Conservation (phyloP, 2,888 invertebrate genomes). For the Tyria jacobaeae region DNA sequence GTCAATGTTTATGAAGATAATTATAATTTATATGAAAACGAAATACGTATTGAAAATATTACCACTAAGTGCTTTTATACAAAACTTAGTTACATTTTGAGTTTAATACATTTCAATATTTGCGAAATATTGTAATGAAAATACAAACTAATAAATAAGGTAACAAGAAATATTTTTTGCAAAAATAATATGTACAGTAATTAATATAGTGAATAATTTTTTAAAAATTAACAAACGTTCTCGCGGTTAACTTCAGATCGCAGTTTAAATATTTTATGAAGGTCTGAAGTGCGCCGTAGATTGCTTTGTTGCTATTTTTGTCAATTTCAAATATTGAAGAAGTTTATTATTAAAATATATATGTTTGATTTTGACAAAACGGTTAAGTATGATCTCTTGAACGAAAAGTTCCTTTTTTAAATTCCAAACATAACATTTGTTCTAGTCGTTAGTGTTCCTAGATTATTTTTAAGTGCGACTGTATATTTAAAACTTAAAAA, state of each 20-base stretch:
- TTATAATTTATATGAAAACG: constrained; percentile 12
- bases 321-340: constrained; percentile 51
- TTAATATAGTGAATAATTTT: constrained; percentile 16
- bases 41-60: constrained; percentile 30
- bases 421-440: constrained; percentile 54
- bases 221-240: constrained; percentile 28
- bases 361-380: constrained; percentile 52
- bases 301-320: constrained; percentile 40
- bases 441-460: constrained; percentile 51
- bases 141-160: constrained; percentile 24
- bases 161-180: constrained; percentile 45
- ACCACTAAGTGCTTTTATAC: constrained; percentile 37
- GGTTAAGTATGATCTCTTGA: constrained; percentile 53
- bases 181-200: constrained; percentile 40
- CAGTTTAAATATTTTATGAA: constrained; percentile 46
- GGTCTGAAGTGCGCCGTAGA: constrained; percentile 35
- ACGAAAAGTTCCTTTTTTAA: constrained; percentile 54
- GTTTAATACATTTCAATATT: constrained; percentile 22
- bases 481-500: constrained; percentile 66
- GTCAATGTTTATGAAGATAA: constrained; percentile 1
- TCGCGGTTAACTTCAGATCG: constrained; percentile 37
- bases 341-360: constrained; percentile 49
- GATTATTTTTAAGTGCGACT: constrained; percentile 73
- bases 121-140: constrained; percentile 23
- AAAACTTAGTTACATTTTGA: constrained; percentile 15